Conservation (phyloP, 2,797 vertebrate species). For the Pangasius krempfi region DNA sequence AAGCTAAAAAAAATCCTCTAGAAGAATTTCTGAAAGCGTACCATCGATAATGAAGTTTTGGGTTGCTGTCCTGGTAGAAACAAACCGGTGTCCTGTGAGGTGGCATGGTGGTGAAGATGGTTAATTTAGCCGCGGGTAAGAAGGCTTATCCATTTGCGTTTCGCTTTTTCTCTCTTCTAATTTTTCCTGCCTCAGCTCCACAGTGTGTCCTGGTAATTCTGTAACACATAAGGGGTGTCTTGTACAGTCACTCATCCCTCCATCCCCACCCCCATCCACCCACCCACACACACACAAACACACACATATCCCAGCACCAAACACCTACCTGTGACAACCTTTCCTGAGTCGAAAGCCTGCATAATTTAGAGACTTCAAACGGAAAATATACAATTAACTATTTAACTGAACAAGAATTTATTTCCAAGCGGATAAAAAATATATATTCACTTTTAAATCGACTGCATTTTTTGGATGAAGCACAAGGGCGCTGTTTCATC, state of each 20-base stretch:
- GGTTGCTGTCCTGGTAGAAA: neutral
- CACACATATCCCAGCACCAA: conserved; percentile 22
- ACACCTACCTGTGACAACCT: conserved; percentile 52
- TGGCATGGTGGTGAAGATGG: conserved; percentile 27
- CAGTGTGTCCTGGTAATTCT: neutral
- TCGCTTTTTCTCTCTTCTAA: neutral
- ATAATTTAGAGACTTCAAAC: neutral
- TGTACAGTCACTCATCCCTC: conserved; percentile 34
- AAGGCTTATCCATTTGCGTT: neutral
- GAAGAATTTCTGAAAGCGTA: neutral
- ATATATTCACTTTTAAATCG: neutral
- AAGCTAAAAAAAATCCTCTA: neutral
- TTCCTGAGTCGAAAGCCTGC: neutral
- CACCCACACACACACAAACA: neutral
- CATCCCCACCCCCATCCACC: conserved; percentile 26
- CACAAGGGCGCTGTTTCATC: neutral
- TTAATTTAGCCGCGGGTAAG: neutral
- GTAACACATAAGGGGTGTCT: conserved; percentile 9
- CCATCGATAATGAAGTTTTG: neutral
- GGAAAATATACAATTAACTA: neutral
- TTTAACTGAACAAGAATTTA: neutral
- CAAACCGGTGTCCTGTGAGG: neutral
- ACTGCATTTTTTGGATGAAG: neutral
- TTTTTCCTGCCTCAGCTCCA: neutral
- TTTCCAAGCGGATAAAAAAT: neutral